Percentiles rank a stretch among this genome's conserved stretches.
Conservation (phyloP, 2,797 vertebrate genomes). For the Perodicticus potto region DNA sequence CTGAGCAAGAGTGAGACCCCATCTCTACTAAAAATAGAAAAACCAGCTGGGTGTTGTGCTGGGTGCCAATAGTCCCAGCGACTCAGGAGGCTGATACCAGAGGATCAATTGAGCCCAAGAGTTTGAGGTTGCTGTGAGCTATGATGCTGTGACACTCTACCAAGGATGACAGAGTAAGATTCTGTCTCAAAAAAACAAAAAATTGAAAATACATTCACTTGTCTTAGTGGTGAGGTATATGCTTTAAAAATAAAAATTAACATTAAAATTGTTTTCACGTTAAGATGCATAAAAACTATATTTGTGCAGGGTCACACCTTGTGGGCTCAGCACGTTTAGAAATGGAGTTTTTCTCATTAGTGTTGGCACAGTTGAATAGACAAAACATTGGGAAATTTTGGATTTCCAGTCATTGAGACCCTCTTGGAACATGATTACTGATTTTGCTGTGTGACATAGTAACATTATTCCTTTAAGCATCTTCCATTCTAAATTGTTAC, state of each 20-base stretch:
- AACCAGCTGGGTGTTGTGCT: too few species aligned
- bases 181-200: too few species aligned
- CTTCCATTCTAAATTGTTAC: constrained; percentile 28
- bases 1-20: too few species aligned
- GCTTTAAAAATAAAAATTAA: constrained; percentile 7
- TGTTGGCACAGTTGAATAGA: not conserved
- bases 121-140: too few species aligned
- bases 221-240: not conserved
- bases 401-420: not conserved
- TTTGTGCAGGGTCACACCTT: not conserved
- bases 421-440: not conserved
- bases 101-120: too few species aligned
- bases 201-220: not conserved
- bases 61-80: too few species aligned
- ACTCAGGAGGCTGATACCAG: too few species aligned
- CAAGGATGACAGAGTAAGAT: too few species aligned
- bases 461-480: not conserved
- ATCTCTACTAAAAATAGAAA: too few species aligned
- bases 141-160: too few species aligned
- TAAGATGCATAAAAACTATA: not conserved
- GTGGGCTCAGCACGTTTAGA: not conserved
- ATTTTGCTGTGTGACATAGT: not conserved
- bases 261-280: constrained; percentile 9
- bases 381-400: not conserved
- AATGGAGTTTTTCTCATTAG: not conserved